These are phyloP conservation scores for Dissostichus mawsoni DNA, from an alignment of 2,113 vertebrate species.

Conservation along the genomic window DNA sequence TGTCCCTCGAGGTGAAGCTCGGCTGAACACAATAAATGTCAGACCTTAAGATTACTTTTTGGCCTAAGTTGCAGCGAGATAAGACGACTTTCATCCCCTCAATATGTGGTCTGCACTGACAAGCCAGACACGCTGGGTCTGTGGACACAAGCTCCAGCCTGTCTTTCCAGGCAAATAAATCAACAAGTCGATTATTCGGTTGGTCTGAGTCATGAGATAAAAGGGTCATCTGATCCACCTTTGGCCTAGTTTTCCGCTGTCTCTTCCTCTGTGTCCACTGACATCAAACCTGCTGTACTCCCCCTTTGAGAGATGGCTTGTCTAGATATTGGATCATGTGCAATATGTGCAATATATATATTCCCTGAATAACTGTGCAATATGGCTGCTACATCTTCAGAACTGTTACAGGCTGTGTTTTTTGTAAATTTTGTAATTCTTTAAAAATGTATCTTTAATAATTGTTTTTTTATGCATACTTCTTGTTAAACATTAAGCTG, in stretches of 20 bases:
- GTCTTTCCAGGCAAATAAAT: slow-evolving; percentile 41
- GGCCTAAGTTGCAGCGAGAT: slow-evolving; percentile 4
- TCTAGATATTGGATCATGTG: not conserved
- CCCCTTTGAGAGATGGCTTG: slow-evolving; percentile 11
- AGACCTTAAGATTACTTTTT: slow-evolving; percentile 24
- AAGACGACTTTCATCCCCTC: slow-evolving; percentile 22
- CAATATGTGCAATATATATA: no score
- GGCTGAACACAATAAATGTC: slow-evolving; percentile 24
- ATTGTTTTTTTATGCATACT: no score
- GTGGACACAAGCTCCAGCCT: slow-evolving; percentile 17
- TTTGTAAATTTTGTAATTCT: no score
- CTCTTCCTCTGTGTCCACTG: slow-evolving; percentile 10
- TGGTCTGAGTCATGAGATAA: slow-evolving; percentile 56
- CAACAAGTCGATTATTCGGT: slow-evolving; percentile 35
- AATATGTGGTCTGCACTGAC: slow-evolving; percentile 18
- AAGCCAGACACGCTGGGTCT: not conserved
- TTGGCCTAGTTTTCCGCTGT: slow-evolving; percentile 54
- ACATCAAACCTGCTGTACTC: slow-evolving; percentile 12
- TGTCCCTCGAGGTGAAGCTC: slow-evolving; percentile 7
- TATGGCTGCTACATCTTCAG: no score
- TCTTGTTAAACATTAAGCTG: no score
- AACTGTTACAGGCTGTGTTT: no score
- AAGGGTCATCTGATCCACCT: slow-evolving; percentile 54
- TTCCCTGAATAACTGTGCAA: no score
- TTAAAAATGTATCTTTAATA: no score